These are phyloP conservation scores for Phalacrocorax carbo DNA, from an alignment of 2,113 vertebrate genomes.

Conservation along the genomic window DNA sequence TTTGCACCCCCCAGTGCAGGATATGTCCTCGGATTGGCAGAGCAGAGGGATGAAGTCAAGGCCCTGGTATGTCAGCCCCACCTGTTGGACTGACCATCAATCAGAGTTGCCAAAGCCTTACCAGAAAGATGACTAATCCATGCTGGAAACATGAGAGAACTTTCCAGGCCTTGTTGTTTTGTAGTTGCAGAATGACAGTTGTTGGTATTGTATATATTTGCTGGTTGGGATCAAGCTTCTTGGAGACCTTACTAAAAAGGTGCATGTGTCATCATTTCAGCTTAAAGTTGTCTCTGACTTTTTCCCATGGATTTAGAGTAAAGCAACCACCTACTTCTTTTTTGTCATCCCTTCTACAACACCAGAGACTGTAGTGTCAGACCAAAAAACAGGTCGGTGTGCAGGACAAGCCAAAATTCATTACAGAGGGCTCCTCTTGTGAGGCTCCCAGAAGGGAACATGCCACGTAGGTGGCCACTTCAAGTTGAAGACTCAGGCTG, in stretches of 20 bases:
- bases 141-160: slow-evolving; percentile 18
- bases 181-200: not conserved
- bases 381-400: not conserved
- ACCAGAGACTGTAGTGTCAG: not conserved
- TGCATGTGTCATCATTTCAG: not conserved
- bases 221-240: not conserved
- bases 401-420: not conserved
- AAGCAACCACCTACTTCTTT: not conserved
- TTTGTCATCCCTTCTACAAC: not conserved
- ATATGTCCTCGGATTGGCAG: not conserved
- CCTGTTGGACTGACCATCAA: slow-evolving; percentile 10
- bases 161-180: slow-evolving; percentile 8
- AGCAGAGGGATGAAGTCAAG: not conserved
- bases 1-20: not conserved
- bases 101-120: slow-evolving; percentile 46
- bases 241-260: not conserved
- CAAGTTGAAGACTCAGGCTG: not conserved
- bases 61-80: slow-evolving; percentile 36
- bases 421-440: not conserved
- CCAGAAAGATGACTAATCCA: slow-evolving; percentile 62
- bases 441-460: not conserved
- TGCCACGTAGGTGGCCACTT: not conserved
- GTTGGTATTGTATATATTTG: not conserved
- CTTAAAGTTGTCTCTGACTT: not conserved
- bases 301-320: not conserved